phyloP scores from a whole-genome alignment of 2,113 vertebrate species.

The Corythoichthys intestinalis region DNA sequence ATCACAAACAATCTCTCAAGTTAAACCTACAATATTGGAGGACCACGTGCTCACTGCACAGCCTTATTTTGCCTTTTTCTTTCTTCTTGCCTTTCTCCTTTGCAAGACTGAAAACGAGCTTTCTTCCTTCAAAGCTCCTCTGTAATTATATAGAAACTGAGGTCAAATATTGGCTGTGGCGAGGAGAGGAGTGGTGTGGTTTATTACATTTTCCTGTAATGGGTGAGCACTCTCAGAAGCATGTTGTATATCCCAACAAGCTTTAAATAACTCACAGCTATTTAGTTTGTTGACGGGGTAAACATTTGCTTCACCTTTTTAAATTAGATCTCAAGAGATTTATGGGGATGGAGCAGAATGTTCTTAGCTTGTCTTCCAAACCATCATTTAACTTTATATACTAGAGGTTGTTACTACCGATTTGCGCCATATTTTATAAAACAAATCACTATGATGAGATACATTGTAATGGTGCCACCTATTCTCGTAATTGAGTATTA shows the following conservation, averaged over 20 bases:
- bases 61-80: constrained; percentile 9
- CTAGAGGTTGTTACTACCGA: not conserved
- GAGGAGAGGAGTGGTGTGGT: constrained; percentile 19
- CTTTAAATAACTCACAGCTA: constrained; percentile 53
- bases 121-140: constrained; percentile 24
- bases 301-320: constrained; percentile 62
- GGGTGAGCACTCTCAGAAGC: constrained; percentile 35
- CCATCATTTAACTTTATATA: not conserved
- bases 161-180: constrained; percentile 57
- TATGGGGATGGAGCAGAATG: not conserved
- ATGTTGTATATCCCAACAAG: constrained; percentile 35
- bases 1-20: constrained; percentile 1
- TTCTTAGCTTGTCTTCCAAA: constrained; percentile 6
- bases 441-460: no score
- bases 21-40: constrained; percentile 26
- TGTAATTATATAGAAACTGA: constrained; percentile 50
- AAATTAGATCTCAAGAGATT: constrained; percentile 47
- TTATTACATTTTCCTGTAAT: constrained; percentile 34
- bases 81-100: not conserved
- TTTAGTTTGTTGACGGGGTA: constrained; percentile 52
- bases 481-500: no score
- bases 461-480: no score
- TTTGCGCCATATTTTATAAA: no score
- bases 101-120: constrained; percentile 26
- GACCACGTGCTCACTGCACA: not conserved